phyloP scores from a whole-genome alignment of 1,140 invertebrate species.

The Procambarus virginalis region DNA sequence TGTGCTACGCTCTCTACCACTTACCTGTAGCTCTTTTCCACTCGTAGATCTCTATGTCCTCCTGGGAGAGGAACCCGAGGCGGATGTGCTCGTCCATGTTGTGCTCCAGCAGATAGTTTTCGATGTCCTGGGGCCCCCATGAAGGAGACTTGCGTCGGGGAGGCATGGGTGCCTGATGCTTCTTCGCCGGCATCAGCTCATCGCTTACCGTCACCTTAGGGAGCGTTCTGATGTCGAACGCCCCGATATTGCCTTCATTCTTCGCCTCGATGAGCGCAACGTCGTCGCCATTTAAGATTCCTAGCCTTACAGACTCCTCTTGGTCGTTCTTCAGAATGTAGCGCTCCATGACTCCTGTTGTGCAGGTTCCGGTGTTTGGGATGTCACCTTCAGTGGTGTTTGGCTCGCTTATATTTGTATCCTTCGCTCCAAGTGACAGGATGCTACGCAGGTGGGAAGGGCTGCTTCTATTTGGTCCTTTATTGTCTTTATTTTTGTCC shows the following conservation, averaged over 20 bases:
- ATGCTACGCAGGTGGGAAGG: constrained; percentile 33
- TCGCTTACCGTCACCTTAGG: constrained; percentile 46
- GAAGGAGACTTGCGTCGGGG: constrained; percentile 14
- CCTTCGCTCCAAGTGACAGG: constrained; percentile 32
- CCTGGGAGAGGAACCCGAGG: constrained; percentile 60
- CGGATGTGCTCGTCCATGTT: constrained; percentile 67
- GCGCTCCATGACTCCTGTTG: constrained; percentile 33
- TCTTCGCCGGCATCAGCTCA: constrained; percentile 10
- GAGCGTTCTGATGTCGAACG: background rate
- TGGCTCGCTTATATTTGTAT: constrained; percentile 31
- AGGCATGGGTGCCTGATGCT: constrained; percentile 29
- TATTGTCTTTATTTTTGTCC: constrained; percentile 57
- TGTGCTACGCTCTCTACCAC: background rate
- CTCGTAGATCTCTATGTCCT: constrained; percentile 67
- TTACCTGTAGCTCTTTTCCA: constrained; percentile 69
- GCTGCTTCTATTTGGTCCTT: constrained; percentile 43
- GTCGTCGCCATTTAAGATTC: constrained; percentile 46
- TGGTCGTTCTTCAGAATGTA: constrained; percentile 42
- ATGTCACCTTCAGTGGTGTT: constrained; percentile 24
- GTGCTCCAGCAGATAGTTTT: constrained; percentile 65
- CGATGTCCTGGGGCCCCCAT: constrained; percentile 62
- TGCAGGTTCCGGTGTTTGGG: constrained; percentile 40
- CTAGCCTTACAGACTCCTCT: constrained; percentile 43
- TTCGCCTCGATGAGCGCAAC: constrained; percentile 16
- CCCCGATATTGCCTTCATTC: background rate